Conservation (phyloP, 2,888 invertebrate species). For the Morpho achilles region DNA sequence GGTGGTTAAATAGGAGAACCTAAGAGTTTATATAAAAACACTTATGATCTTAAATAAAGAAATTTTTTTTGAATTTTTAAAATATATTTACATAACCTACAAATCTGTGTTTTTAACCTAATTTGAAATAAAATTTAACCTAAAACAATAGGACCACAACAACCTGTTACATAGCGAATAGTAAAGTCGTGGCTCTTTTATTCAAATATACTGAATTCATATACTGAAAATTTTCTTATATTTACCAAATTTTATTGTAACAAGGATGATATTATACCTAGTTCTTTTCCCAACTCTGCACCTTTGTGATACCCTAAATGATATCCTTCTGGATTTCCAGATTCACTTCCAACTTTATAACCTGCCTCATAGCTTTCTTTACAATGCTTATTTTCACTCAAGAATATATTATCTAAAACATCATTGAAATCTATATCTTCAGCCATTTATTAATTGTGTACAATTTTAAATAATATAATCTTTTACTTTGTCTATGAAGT, state of each 20-base stretch:
- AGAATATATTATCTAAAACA: conserved; percentile 83
- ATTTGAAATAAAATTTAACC: too few relatives aligned
- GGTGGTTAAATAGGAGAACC: too few relatives aligned
- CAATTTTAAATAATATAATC: not conserved
- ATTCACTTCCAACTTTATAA: conserved; percentile 76
- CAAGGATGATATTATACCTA: conserved; percentile 54
- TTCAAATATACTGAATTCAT: not conserved
- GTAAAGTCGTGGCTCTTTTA: too few relatives aligned
- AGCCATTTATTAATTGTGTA: conserved; percentile 48
- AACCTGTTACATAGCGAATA: too few relatives aligned
- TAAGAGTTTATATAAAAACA: too few relatives aligned
- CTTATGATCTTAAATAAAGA: too few relatives aligned
- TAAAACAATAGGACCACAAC: too few relatives aligned
- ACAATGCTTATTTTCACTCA: conserved; percentile 83
- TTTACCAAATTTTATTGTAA: not conserved
- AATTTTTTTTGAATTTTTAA: too few relatives aligned
- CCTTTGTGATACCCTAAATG: conserved; percentile 89
- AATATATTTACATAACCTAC: too few relatives aligned
- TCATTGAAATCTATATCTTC: conserved; percentile 84
- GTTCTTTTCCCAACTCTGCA: conserved; percentile 85
- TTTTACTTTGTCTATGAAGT: not conserved
- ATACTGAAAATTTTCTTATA: not conserved
- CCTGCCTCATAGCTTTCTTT: conserved; percentile 84
- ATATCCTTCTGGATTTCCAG: conserved; percentile 84
- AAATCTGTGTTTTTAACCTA: too few relatives aligned